Base-by-base conservation (phyloP, 2,797 vertebrate species). In the Emys orbicularis region DNA sequence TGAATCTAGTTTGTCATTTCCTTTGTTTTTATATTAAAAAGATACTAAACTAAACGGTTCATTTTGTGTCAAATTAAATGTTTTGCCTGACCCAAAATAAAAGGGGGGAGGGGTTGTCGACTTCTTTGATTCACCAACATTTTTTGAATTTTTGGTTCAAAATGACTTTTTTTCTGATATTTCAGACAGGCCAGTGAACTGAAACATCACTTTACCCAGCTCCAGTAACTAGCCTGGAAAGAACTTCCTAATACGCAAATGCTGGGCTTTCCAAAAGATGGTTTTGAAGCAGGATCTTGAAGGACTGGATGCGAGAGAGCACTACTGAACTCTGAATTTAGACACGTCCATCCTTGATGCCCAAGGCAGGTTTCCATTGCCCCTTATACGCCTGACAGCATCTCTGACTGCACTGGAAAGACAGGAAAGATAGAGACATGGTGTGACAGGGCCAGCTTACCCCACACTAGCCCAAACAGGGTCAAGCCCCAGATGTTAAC, bases 231-330 rank as follows among this genome's bases (percentile, higher is more conserved):
- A 11, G 18, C 4, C 5, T 85, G 13, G 47, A 56, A 76, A 56
- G 59, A 85, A 79, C n/a, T 56, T 72, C 27, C 12, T 37, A 34
- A 54, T 8, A 27, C n/a, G 44, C 10, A 76, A 77, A 85, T 29
- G 2, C 6, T 54, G 10, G 85, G 53, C 53, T 31, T 3, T 85
- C 52, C 44, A 19, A 54, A 76, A 59, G 49, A 29, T 0, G 8
- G 8, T 81, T 89, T 52, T 47, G 50, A 83, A 89, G 54, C 76
- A 89, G 68, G 82, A 56, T 53, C 83, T 47, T 47, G 57, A 25
- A 74, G 74, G 25, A 90, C 79, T 0, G 18, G 31, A 18, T 4
- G 44, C 5, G 8, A 41, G 76, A 15, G 27, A 74, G 27, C 0
- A 92, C 77, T 59, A 3, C 16, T 5, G 16, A 47, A 8, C 2